These are phyloP conservation scores for Phengaris alcon DNA, from an alignment of 2,888 invertebrate species.

Conservation along the genomic window DNA sequence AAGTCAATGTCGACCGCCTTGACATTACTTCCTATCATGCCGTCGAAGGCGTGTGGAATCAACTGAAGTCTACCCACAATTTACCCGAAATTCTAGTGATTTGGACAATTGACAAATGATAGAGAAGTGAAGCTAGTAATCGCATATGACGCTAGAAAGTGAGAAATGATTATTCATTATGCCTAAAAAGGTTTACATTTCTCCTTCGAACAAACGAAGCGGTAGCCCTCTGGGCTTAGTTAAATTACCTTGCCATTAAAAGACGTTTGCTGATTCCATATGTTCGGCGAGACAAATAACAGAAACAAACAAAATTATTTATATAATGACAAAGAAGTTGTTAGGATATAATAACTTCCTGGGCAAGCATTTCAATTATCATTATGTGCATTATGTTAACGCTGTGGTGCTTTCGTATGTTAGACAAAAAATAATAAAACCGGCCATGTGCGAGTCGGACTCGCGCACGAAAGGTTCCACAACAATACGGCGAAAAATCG, in stretches of 20 bases:
- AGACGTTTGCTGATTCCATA: neutral
- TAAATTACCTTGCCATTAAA: neutral
- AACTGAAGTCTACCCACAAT: neutral
- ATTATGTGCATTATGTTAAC: neutral
- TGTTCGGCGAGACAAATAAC: neutral
- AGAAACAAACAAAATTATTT: neutral
- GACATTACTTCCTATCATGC: slow-evolving; percentile 24
- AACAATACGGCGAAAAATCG: no score
- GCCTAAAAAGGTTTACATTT: no score
- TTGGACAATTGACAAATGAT: no score
- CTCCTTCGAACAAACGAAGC: no score
- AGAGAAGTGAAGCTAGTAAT: no score
- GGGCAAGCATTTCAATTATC: neutral
- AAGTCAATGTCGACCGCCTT: slow-evolving; percentile 22
- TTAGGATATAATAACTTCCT: neutral
- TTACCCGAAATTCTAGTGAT: neutral
- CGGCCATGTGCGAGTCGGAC: no score
- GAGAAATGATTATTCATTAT: no score
- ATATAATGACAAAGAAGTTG: slow-evolving; percentile 8
- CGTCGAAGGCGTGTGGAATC: neutral
- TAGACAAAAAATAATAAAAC: no score
- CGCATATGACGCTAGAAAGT: no score
- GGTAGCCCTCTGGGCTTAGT: no score
- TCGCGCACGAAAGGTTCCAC: no score
- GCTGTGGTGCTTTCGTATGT: neutral